These are phyloP conservation scores for Pseudococcus viburni DNA, from an alignment of 2,888 invertebrate genomes.

Conservation along the genomic window DNA sequence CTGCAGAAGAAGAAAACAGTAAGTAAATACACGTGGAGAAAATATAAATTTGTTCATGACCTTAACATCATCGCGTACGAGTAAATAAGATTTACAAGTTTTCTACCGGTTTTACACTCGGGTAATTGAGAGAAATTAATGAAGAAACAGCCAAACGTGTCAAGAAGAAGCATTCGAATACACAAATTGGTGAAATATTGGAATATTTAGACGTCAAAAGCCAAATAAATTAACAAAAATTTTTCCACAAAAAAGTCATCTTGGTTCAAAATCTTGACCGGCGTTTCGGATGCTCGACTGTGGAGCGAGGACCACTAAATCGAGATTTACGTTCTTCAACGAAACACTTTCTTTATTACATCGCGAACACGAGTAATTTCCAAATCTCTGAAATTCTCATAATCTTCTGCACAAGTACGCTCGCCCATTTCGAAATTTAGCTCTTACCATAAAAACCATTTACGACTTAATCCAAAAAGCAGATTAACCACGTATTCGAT, in stretches of 20 bases:
- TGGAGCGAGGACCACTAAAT: neutral
- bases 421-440: neutral
- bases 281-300: neutral
- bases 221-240: neutral
- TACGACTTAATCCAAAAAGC: neutral
- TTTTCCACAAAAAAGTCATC: neutral
- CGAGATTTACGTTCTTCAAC: neutral
- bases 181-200: neutral
- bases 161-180: neutral
- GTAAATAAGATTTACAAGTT: slow-evolving; percentile 1
- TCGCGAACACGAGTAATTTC: neutral
- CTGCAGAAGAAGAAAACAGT: neutral
- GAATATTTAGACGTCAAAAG: neutral
- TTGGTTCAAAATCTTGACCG: neutral
- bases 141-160: neutral
- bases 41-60: slow-evolving; percentile 14
- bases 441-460: neutral
- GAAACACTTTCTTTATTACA: neutral
- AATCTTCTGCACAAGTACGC: neutral
- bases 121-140: neutral
- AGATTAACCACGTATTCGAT: neutral
- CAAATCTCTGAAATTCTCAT: neutral
- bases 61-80: neutral
- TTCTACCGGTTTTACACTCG: slow-evolving; percentile 1
- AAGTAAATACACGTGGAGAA: neutral